Evolutionary conservation across 2,888 invertebrate species (phyloP), one percentile per base, ranked within the genome.

Genomic region (Anthrax anthrax): DNA sequence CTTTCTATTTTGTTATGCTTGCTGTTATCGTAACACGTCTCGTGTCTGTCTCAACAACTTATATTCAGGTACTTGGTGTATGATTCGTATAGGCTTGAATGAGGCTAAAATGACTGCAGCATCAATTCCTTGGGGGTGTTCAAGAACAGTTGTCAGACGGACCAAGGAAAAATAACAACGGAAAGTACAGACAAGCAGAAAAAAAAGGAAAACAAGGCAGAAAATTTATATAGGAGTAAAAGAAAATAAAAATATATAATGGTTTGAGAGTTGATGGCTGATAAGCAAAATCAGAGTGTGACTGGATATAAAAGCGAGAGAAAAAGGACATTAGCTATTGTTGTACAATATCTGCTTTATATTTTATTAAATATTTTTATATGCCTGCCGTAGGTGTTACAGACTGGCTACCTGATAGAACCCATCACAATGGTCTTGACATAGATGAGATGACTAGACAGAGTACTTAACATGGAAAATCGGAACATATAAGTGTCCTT

Each of bases 381-480:
- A 32, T 32, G 13, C 9, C 9, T 27, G 29, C 29, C 13, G 8
- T 9, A 32, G 12, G 29, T 32, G 29, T 32, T 32, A 32, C 29
- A 32, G 9, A 12, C 29, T 32, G 29, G 29, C 29, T 32, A 32
- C 29, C 29, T 32, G 29, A 9, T 32, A 32, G 12, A 32, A 32
- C 29, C 8, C 2, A 32, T 12, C 9, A 32, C 13, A 32, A 32
- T 32, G 29, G 39, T 43, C 43, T 47, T 47, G 43, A 43, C 43
- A 47, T 36, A 47, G 42, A 42, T 43, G 47, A 43, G 43, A 39
- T 47, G 47, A 39, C 47, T 39, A 47, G 43, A 43, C 47, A 17
- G 23, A 47, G 39, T 43, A 47, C 43, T 47, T 47, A 47, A 47
- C 47, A 43, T 39, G 47, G n/a, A 43, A 47, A 47, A 47, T 43